phyloP scores from a whole-genome alignment of 2,113 vertebrate species.

The Thomomys bottae region DNA sequence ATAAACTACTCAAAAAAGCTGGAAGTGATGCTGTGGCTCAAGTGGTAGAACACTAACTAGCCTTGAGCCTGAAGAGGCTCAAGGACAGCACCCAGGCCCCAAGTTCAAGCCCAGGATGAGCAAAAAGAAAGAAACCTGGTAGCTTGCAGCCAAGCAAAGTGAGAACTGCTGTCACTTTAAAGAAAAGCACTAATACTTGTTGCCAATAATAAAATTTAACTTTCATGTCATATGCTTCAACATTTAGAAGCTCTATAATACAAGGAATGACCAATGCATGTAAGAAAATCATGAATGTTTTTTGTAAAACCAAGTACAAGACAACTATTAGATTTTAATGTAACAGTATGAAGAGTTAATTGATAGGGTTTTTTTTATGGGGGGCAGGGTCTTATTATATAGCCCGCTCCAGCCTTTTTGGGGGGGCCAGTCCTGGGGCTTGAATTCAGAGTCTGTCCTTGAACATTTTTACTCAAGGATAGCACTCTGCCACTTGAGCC shows the following conservation, averaged over 20 bases:
- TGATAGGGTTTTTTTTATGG: not conserved
- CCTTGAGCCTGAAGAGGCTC: too few relatives aligned
- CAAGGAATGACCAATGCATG: not conserved
- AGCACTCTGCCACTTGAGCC: too few relatives aligned
- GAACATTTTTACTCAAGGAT: too few relatives aligned
- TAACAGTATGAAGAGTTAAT: not conserved
- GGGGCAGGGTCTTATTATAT: not conserved
- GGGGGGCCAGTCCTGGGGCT: too few relatives aligned
- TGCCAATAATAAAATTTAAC: constrained; percentile 29
- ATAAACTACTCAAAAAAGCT: too few relatives aligned
- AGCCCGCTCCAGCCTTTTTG: not conserved
- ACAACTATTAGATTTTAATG: not conserved
- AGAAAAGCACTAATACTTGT: constrained; percentile 45
- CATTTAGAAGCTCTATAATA: constrained; percentile 28
- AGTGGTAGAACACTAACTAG: too few relatives aligned
- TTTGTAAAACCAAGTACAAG: constrained; percentile 3
- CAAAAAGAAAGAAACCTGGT: not conserved
- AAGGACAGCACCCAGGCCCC: too few relatives aligned
- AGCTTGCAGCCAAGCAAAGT: constrained; percentile 27
- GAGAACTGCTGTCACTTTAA: constrained; percentile 10
- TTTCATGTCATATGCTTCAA: not conserved
- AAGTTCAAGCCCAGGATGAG: too few relatives aligned
- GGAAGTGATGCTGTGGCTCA: too few relatives aligned
- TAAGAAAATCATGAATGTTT: not conserved
- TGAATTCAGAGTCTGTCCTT: too few relatives aligned